Conservation (phyloP, 1,140 invertebrate genomes). For the Eumaeus atala region DNA sequence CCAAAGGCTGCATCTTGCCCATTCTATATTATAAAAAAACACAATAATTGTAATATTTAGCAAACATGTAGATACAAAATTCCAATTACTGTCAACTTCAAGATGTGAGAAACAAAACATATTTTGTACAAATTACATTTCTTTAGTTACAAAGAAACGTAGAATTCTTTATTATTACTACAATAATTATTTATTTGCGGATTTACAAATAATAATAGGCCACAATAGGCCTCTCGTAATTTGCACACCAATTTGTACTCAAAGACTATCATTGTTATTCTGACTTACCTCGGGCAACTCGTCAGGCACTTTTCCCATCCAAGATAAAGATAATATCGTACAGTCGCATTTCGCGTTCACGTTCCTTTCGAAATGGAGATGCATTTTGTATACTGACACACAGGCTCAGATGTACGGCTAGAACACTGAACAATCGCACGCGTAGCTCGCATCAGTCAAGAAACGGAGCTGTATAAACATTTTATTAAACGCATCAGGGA, state of each 20-base stretch:
- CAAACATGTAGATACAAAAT: no score
- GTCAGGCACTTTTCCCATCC: constrained; percentile 98
- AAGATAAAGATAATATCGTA: constrained; percentile 94
- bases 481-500: constrained; percentile 30
- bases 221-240: neutral
- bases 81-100: no score
- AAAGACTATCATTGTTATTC: constrained; percentile 2
- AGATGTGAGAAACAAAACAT: no score
- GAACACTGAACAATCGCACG: constrained; percentile 1
- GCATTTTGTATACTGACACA: constrained; percentile 76
- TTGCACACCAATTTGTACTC: constrained; percentile 2
- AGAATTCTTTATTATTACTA: neutral
- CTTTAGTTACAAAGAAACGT: neutral
- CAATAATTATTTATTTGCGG: no score
- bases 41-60: no score
- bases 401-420: constrained; percentile 17
- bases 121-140: neutral
- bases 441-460: constrained; percentile 10
- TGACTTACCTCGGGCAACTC: constrained; percentile 90
- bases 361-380: constrained; percentile 94
- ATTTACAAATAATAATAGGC: neutral
- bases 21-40: no score
- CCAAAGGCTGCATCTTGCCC: no score
- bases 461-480: constrained; percentile 20
- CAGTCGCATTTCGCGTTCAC: constrained; percentile 95